Percentiles rank a stretch among this genome's conserved stretches.
phyloP scores from a whole-genome alignment of 2,888 invertebrate species.

The Platycheirus albimanus region DNA sequence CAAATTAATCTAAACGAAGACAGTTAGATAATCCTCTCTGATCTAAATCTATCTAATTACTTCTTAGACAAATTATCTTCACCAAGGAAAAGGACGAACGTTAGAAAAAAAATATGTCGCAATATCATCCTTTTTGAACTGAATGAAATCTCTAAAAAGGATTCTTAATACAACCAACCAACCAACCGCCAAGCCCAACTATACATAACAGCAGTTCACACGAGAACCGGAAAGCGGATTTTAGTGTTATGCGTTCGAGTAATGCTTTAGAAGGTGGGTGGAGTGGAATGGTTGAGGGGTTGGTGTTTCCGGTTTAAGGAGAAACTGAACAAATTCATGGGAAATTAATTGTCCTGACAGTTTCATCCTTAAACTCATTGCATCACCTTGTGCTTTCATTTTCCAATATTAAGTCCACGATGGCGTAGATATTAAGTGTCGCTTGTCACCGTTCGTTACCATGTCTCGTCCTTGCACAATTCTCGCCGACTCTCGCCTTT shows the following conservation, averaged over 20 bases:
- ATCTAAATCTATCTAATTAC: constrained; percentile 74
- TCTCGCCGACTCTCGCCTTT: constrained; percentile 37
- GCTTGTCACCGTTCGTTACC: constrained; percentile 57
- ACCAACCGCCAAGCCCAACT: constrained; percentile 17
- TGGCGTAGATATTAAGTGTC: constrained; percentile 63
- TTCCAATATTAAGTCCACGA: constrained; percentile 20
- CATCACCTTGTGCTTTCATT: constrained; percentile 26
- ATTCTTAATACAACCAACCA: constrained; percentile 25
- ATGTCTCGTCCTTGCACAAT: constrained; percentile 45
- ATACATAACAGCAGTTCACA: constrained; percentile 41
- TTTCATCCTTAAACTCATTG: constrained; percentile 60
- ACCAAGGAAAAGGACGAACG: constrained; percentile 38
- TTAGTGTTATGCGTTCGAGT: constrained; percentile 59
- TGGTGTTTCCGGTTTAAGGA: constrained; percentile 36
- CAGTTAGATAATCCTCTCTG: constrained; percentile 71
- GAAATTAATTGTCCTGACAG: constrained; percentile 72
- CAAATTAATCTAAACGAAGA: constrained; percentile 72
- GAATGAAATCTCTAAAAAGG: constrained; percentile 33
- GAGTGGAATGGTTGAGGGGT: background rate
- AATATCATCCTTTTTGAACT: constrained; percentile 9
- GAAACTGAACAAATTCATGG: constrained; percentile 65
- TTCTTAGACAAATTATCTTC: constrained; percentile 71
- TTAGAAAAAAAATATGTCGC: constrained; percentile 17
- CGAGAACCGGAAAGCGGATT: constrained; percentile 62
- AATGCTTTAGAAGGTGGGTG: too few species aligned